Evolutionary conservation across 2,888 invertebrate genomes (phyloP).

Genomic region (Aromia moschata): DNA sequence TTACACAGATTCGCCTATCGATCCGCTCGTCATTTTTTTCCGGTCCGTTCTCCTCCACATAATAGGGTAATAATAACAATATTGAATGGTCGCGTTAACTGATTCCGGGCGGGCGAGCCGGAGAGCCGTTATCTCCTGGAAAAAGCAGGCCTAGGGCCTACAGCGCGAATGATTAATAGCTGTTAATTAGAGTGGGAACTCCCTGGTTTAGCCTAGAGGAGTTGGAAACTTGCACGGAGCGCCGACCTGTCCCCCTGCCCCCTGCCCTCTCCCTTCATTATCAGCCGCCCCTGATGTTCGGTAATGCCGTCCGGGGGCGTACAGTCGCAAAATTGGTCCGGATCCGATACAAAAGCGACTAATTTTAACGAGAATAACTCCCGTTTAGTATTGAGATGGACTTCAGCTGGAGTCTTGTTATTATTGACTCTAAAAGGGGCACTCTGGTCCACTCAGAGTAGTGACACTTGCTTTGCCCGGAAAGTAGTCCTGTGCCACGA

Average conservation of each 20-base stretch:
- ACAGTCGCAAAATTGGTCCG: neutral
- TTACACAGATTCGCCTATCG: slow-evolving; percentile 4
- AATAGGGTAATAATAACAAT: slow-evolving; percentile 6
- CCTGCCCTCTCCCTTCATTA: slow-evolving; percentile 35
- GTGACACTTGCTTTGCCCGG: too few relatives aligned
- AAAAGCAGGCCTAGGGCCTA: slow-evolving; percentile 19
- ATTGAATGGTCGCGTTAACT: slow-evolving; percentile 6
- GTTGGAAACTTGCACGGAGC: slow-evolving; percentile 19
- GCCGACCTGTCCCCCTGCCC: slow-evolving; percentile 9
- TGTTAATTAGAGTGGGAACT: slow-evolving; percentile 40
- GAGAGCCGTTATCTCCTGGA: slow-evolving; percentile 21
- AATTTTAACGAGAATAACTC: too few relatives aligned
- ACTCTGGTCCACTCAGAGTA: too few relatives aligned
- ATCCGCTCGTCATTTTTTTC: slow-evolving; percentile 26
- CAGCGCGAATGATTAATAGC: slow-evolving; percentile 34
- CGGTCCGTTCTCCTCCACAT: neutral
- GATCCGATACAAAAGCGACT: neutral
- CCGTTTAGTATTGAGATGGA: too few relatives aligned
- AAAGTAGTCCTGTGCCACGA: too few relatives aligned
- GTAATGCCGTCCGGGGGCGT: neutral
- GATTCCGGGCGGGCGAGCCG: slow-evolving; percentile 7
- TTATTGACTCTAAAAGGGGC: too few relatives aligned
- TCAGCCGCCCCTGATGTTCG: slow-evolving; percentile 30
- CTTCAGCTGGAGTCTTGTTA: too few relatives aligned
- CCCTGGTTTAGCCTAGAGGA: slow-evolving; percentile 20